Evolutionary conservation across 2,113 vertebrate genomes (phyloP).

Genomic region (Conger conger): DNA sequence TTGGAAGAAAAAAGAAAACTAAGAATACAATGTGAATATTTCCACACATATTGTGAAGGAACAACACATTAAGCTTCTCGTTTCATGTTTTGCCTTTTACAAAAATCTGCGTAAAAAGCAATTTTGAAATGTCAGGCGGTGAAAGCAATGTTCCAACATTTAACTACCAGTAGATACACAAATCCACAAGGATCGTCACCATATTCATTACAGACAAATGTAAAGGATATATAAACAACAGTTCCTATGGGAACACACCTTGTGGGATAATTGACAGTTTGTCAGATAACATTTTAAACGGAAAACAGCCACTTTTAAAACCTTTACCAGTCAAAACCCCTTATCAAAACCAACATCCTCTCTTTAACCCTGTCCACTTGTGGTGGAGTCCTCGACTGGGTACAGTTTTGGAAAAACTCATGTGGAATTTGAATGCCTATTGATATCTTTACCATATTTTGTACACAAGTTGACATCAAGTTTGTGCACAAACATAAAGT

Average conservation of each 20-base stretch:
- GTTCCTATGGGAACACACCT: not conserved
- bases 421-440: too few relatives aligned
- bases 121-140: not conserved
- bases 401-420: too few relatives aligned
- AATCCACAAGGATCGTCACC: not conserved
- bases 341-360: not conserved
- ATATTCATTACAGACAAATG: not conserved
- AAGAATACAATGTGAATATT: not conserved
- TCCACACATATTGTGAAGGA: not conserved
- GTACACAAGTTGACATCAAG: too few relatives aligned
- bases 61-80: not conserved
- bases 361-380: too few relatives aligned
- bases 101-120: not conserved
- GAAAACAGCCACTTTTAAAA: not conserved
- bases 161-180: not conserved
- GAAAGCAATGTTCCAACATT: not conserved
- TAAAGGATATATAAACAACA: not conserved
- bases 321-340: too few relatives aligned
- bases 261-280: not conserved
- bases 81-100: not conserved
- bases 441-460: too few relatives aligned
- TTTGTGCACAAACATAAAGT: too few relatives aligned
- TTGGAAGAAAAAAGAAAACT: not conserved
- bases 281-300: not conserved
- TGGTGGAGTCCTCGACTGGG: too few relatives aligned